Evolutionary conservation across 2,113 vertebrate genomes (phyloP).

Genomic region (Antigone vipio): DNA sequence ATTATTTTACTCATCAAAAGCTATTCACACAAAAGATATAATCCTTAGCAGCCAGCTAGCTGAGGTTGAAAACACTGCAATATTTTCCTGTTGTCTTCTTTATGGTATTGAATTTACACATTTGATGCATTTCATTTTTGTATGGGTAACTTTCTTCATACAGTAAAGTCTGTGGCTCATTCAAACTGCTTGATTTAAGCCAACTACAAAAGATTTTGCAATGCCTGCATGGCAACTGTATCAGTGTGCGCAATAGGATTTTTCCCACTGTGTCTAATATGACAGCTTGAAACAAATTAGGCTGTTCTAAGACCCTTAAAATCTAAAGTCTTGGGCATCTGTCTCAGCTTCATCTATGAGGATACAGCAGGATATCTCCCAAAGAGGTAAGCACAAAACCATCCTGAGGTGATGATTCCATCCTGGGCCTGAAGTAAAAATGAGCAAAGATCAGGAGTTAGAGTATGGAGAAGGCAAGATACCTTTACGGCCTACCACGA

Average conservation of each 20-base stretch:
- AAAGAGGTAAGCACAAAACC: background rate
- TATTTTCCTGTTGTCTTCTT: background rate
- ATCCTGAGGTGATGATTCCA: background rate
- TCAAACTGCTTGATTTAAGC: constrained; percentile 39
- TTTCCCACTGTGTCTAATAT: background rate
- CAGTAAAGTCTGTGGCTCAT: constrained; percentile 7
- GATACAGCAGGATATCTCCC: background rate
- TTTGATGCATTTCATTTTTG: constrained; percentile 42
- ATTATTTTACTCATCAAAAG: background rate
- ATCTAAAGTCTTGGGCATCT: background rate
- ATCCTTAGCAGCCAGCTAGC: background rate
- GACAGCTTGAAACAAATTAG: background rate
- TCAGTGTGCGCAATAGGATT: background rate
- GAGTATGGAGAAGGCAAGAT: background rate
- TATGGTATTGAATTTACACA: background rate
- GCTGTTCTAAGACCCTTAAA: background rate
- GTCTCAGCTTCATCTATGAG: background rate
- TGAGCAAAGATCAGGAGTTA: background rate
- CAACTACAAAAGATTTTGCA: background rate
- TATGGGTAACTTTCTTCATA: constrained; percentile 5
- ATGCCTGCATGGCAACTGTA: background rate
- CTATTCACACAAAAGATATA: background rate
- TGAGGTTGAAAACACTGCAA: background rate
- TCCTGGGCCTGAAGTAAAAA: background rate
- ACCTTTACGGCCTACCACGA: fast-evolving